phyloP scores from a whole-genome alignment of 2,113 vertebrate genomes.

The Anas platyrhynchos region DNA sequence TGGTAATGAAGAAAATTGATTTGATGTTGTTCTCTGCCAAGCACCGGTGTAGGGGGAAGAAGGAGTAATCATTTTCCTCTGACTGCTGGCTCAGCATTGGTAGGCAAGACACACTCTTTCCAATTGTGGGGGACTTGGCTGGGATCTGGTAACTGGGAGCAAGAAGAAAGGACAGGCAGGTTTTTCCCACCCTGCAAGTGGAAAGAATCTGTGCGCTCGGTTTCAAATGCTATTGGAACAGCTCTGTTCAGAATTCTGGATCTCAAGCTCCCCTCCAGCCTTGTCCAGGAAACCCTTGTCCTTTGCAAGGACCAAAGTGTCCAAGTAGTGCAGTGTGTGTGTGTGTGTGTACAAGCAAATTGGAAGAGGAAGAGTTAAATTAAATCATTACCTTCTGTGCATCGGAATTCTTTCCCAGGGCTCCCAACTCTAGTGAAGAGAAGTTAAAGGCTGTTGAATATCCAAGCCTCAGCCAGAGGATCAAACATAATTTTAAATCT shows the following conservation, averaged over 20 bases:
- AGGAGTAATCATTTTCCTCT: neutral
- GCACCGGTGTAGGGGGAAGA: neutral
- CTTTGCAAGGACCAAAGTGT: neutral
- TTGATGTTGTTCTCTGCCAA: neutral
- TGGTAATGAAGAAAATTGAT: neutral
- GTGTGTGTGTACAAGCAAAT: neutral
- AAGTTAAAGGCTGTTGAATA: neutral
- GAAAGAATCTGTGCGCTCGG: neutral
- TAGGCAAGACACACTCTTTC: neutral
- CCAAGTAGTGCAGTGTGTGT: neutral
- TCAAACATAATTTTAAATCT: neutral
- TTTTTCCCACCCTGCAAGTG: rapidly evolving
- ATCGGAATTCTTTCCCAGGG: neutral
- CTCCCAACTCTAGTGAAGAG: neutral
- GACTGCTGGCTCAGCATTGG: neutral
- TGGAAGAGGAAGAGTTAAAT: neutral
- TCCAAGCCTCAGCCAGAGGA: neutral
- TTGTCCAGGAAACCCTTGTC: neutral
- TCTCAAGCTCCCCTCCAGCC: neutral
- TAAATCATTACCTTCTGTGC: neutral
- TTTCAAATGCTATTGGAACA: neutral
- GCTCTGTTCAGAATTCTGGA: neutral
- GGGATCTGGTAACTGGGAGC: neutral
- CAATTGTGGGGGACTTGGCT: neutral
- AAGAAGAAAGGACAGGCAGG: neutral